A percentile compares a stretch with the other conserved stretches of the same genome.
Conservation (phyloP, 35 echinoderm and acorn worm species). For the Amphiura filiformis region DNA sequence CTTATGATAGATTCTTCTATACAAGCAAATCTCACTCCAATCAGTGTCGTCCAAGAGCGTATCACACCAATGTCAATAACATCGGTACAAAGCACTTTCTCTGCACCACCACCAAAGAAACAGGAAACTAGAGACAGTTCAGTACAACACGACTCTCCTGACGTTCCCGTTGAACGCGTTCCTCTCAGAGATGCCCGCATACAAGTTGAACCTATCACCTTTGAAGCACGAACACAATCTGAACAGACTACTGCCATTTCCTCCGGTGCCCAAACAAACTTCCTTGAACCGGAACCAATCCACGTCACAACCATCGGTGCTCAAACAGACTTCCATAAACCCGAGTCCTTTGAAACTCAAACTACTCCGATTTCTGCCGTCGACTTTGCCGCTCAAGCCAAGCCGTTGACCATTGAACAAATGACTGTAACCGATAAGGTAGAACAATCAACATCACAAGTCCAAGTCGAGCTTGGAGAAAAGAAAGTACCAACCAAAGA, state of each 20-base stretch:
- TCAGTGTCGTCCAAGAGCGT: neutral
- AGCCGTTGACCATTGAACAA: conserved; percentile 54
- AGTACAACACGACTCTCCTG: conserved; percentile 6
- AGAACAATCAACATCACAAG: conserved; percentile 12
- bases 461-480: conserved; percentile 32
- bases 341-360: conserved; percentile 10
- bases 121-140: conserved; percentile 5
- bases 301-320: conserved; percentile 1
- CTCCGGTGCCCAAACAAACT: neutral
- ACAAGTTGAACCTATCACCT: conserved; percentile 7
- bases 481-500: neutral
- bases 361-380: conserved; percentile 22
- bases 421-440: conserved; percentile 21
- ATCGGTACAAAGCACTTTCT: neutral
- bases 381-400: conserved; percentile 39
- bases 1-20: neutral
- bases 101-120: neutral
- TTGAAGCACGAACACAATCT: conserved; percentile 3
- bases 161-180: too few relatives aligned
- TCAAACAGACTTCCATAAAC: neutral
- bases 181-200: neutral
- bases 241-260: neutral
- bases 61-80: neutral
- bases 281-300: conserved; percentile 6
- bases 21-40: neutral